Percentiles rank a stretch among this genome's conserved stretches.
Conservation (phyloP, 1,140 invertebrate species). For the Campoletis sonorensis region DNA sequence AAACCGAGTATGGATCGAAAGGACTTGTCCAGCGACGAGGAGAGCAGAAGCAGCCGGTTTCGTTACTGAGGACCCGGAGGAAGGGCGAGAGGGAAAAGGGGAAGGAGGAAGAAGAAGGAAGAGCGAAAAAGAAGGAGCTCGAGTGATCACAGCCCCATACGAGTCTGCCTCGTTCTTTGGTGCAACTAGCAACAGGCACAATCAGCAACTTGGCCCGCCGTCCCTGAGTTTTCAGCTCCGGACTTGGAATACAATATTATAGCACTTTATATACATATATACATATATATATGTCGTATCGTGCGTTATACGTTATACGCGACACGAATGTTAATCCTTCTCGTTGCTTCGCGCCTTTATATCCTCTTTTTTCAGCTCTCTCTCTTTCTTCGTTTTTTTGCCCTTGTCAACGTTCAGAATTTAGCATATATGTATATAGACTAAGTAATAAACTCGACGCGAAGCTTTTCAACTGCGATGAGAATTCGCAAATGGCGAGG, state of each 20-base stretch:
- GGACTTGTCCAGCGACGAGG: constrained; percentile 10
- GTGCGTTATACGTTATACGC: constrained; percentile 48
- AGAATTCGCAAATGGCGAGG: constrained; percentile 13
- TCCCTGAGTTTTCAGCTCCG: constrained; percentile 47
- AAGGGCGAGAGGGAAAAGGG: neutral
- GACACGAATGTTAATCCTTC: constrained; percentile 50
- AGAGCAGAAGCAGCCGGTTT: constrained; percentile 24
- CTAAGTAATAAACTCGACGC: neutral
- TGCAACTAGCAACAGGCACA: constrained; percentile 21
- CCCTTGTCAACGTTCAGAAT: neutral
- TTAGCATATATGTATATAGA: neutral
- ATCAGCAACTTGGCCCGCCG: constrained; percentile 31
- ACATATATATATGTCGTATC: constrained; percentile 16
- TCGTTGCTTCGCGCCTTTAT: constrained; percentile 33
- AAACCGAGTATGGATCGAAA: neutral
- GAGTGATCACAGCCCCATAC: constrained; percentile 19
- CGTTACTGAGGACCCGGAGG: neutral
- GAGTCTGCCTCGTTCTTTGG: constrained; percentile 1
- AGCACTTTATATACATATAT: neutral
- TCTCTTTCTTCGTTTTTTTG: neutral
- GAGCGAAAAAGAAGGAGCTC: neutral
- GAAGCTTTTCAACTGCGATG: neutral
- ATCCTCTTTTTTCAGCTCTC: constrained; percentile 23
- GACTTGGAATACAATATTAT: constrained; percentile 44
- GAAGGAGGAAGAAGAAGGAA: too few relatives aligned